Conservation (phyloP, 2,113 vertebrate species). For the Xiphorhynchus elegans region DNA sequence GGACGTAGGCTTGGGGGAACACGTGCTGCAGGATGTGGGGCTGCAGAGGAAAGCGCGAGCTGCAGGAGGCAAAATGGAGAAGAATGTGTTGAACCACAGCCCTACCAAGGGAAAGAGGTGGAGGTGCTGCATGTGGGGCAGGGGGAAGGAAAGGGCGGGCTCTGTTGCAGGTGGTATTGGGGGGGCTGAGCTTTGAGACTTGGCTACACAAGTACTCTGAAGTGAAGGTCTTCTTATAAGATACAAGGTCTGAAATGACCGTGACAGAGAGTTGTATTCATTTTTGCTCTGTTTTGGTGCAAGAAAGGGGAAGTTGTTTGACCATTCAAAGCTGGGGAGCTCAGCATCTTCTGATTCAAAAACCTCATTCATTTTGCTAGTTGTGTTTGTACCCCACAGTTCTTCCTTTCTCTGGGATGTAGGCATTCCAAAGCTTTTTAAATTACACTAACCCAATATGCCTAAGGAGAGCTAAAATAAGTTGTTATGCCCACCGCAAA, state of each 20-base stretch:
- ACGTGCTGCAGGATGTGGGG: background rate
- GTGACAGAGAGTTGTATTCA: rapidly evolving
- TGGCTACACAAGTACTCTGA: background rate
- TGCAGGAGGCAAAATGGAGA: background rate
- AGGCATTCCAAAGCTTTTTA: background rate
- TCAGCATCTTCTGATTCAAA: background rate
- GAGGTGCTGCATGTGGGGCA: background rate
- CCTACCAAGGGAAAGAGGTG: background rate
- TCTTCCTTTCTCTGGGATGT: background rate
- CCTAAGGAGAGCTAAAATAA: background rate
- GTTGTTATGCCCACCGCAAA: rapidly evolving
- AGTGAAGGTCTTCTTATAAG: background rate
- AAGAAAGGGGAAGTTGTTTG: background rate
- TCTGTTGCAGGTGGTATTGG: background rate
- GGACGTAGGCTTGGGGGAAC: background rate
- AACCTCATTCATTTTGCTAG: background rate
- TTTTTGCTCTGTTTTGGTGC: background rate
- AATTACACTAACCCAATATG: background rate
- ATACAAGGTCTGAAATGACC: background rate
- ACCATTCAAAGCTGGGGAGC: background rate
- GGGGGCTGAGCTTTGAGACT: background rate
- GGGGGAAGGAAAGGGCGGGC: background rate
- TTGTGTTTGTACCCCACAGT: background rate
- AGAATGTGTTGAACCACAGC: background rate
- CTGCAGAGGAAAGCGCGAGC: background rate